Base-by-base conservation (phyloP, 2,888 invertebrate genomes). In the Patella pellucida region DNA sequence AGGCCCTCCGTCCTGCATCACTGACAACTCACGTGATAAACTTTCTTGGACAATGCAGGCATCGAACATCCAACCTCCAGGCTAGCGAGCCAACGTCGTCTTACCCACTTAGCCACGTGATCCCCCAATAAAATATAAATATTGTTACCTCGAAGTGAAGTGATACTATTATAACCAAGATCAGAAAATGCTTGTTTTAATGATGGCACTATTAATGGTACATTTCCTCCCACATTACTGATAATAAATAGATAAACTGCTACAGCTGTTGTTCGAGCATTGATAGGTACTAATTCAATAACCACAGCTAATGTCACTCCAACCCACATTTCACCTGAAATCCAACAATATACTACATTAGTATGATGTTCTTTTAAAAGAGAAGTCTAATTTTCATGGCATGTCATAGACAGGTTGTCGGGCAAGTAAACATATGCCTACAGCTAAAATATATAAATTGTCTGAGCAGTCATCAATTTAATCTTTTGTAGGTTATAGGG, bases 191-290 rank as follows among this genome's bases (percentile, higher is more conserved):
- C 79, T 52, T 80, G 27, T 72, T 86, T 84, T 15, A 91, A 81
- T 7, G 87, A 86, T 12, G 90, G 90, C 1, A 91, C 91, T 19
- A 91, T 83, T 4, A 91, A 81, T 2, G 91, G 91, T 79, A 90
- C 84, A 74, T 91, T 91, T 52, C 91, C 91, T 3, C 91, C 91
- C 69, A 91, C 88, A 81, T 91, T 91, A 69, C 88, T 89, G 76
- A 91, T 91, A 72, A 91, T 89, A 79, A 91, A 91, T 70, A 91
- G 86, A 81, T 91, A 91, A 31, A 90, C 85, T n/a, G 91, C 91
- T 3, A 91, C 85, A 23, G 89, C 87, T 3, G 89, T 86, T 0
- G 91, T 89, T 54, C 90, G 85, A 4, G 91, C 83, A n/a, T 83
- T 81, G 11, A 85, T 78, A 3, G 90, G 90, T n/a, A 91, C 88